Evolutionary conservation across 2,797 vertebrate genomes (phyloP), one percentile per base, ranked within the genome.

Genomic region (Aeoliscus strigatus): DNA sequence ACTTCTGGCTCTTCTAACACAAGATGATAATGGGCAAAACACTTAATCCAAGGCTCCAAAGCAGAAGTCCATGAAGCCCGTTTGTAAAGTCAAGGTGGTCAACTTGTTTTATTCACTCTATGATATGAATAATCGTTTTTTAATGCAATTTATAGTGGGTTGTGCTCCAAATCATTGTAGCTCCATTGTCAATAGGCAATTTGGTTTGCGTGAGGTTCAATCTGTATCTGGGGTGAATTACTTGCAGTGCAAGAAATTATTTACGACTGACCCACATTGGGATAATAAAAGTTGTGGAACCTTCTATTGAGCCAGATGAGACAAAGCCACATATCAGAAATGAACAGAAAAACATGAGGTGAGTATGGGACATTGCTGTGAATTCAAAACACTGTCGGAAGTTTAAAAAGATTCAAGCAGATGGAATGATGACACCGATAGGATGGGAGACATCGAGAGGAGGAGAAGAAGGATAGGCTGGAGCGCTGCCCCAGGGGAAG

Each of bases 351-450:
- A 63, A 58, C 42, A 17, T 13, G 8, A 31, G 8, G 11, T 40
- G 57, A 35, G 52, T 34, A 39, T 43, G 3, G 41, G 26, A 38
- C 39, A 33, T 44, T 8, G 14, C 25, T 46, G 58, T 58, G 18
- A 32, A 66, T 40, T 59, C 9, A 40, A 40, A 46, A 39, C 31
- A 30, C 14, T 68, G 51, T 6, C 47, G 50, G 58, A 61, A 56
- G 47, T 39, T 45, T 14, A 36, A 40, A 31, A 8, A 47, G 33
- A 42, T 43, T 53, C 33, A 29, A 21, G 39, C 34, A 37, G 32
- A 50, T 54, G 52, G 60, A 65, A 61, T 44, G 57, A 70, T 51
- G 50, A 28, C 57, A 63, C 60, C 65, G 64, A 28, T 41, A 59
- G 51, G 43, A 57, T 38, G 10, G 27, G 42, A 43, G 40, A 70